Evolutionary conservation across 2,888 invertebrate species (phyloP), one percentile per base, ranked within the genome.

Genomic region (Eremobia ochroleuca): DNA sequence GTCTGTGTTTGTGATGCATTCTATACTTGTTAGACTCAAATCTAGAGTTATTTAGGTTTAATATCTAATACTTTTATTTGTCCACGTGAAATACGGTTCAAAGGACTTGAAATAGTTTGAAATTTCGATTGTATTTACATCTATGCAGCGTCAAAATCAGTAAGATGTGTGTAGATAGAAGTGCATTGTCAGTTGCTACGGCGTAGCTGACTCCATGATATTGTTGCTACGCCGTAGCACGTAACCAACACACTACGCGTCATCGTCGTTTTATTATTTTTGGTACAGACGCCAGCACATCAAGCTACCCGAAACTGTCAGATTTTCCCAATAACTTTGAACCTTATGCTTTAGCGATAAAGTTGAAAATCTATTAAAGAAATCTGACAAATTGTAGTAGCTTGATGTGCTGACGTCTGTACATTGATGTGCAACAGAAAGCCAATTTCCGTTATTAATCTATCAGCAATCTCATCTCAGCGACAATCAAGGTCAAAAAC

Each of bases 1-100:
- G 18, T 15, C 62, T 67, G 49, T 81, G 62, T 77, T 84, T 81
- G 83, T 73, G 37, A 18, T 68, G 73, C 46, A 73, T 85, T 77
- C 62, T 73, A 43, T 74, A 82, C 79, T 75, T 71, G 21, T 58
- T 72, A 37, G 6, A 68, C 66, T 66, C 25, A 40, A 61, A 66
- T 72, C 46, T 55, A 77, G 5, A 34, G n/a, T 34, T 31, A 70
- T 62, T 62, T 21, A 34, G n/a, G 25, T 79, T 28, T 31, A 70
- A 40, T 61, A 55, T 55, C 73, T 55, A 31, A 18, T 34, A 18
- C 15, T 28, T 70, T 52, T 73, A 71, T 79, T 74, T 75, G 34
- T 43, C 59, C n/a, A 43, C 5, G 25, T 34, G 18, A n/a, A 18
- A 31, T 58, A 58, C 9, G 25, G 6, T 34, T 68, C 1, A 65